Evolutionary conservation across 2,888 invertebrate genomes (phyloP), one percentile per base, ranked within the genome.

Genomic region (Tethea ocularis): DNA sequence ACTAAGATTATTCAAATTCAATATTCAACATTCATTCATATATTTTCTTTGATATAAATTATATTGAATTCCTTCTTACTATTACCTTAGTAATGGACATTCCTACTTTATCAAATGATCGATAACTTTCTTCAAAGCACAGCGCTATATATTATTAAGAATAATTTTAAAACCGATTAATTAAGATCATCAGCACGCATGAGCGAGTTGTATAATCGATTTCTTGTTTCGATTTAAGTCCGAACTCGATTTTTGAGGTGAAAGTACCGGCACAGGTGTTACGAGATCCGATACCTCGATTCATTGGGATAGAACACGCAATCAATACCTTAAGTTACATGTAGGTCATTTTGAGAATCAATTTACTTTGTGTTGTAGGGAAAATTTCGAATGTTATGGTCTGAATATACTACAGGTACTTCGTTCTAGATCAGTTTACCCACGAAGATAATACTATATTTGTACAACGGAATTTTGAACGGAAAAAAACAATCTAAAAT

Each of bases 181-280:
- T 76, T 71, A 75, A 61, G 63, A 63, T 57, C 64, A 70, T 73
- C 64, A 66, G 64, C 77, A 78, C 76, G 77, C 73, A 75, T 75
- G 75, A 71, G 26, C 68, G 68, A 72, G 78, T 88, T 88, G 84
- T 85, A 85, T 87, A 89, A 89, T 79, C 72, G 77, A 84, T 86
- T 82, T 86, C 83, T 83, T 80, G 81, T 83, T 81, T 72, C 72
- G 69, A 77, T 75, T 71, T 75, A 69, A 70, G 63, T 67, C 74
- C 75, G 77, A 78, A 81, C 81, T 80, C 82, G 78, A 84, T 83
- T 86, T 85, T 86, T 82, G 72, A 82, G 83, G 88, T 84, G 88
- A 91, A 91, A 91, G 90, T 87, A 75, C 69, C 68, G 69, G 74
- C 75, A 71, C 82, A 83, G 78, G 84, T 83, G 84, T 87, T 87